These are phyloP conservation scores for Drosophila tani DNA, from an alignment of 1,140 invertebrate genomes.

Conservation along the genomic window DNA sequence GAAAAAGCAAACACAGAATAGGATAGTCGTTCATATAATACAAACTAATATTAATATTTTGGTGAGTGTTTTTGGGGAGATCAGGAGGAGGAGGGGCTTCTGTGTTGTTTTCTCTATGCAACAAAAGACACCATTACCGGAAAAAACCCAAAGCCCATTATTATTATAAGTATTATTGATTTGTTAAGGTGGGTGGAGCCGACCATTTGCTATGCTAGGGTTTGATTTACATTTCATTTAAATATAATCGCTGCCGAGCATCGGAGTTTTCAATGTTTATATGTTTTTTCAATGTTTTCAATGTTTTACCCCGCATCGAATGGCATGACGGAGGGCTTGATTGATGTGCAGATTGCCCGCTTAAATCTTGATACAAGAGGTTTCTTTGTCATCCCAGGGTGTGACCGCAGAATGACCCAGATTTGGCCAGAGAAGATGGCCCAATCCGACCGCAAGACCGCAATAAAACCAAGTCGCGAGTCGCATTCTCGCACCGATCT, in stretches of 20 bases:
- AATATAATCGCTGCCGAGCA: constrained; percentile 25
- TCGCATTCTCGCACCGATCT: constrained; percentile 26
- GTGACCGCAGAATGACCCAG: constrained; percentile 48
- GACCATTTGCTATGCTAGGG: background rate
- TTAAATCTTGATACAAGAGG: constrained; percentile 24
- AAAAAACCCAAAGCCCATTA: constrained; percentile 1
- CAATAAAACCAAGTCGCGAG: constrained; percentile 30
- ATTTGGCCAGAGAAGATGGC: constrained; percentile 28
- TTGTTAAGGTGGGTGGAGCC: constrained; percentile 21
- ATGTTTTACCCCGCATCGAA: constrained; percentile 40
- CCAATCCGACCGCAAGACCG: constrained; percentile 31
- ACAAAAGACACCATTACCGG: constrained; percentile 20
- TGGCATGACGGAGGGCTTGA: constrained; percentile 39
- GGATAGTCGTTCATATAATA: constrained; percentile 71
- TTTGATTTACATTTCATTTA: constrained; percentile 26
- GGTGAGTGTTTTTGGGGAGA: constrained; percentile 1
- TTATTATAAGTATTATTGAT: constrained; percentile 14
- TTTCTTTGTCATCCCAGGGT: constrained; percentile 20
- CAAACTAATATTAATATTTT: constrained; percentile 35
- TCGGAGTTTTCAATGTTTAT: constrained; percentile 16
- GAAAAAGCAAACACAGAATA: constrained; percentile 81
- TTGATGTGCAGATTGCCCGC: constrained; percentile 39
- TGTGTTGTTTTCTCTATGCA: constrained; percentile 60
- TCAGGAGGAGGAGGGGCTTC: constrained; percentile 21
- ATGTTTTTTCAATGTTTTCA: no score